Evolutionary conservation across 2,888 invertebrate genomes (phyloP), one percentile per base, ranked within the genome.

Genomic region (Ornithoptera priamus): DNA sequence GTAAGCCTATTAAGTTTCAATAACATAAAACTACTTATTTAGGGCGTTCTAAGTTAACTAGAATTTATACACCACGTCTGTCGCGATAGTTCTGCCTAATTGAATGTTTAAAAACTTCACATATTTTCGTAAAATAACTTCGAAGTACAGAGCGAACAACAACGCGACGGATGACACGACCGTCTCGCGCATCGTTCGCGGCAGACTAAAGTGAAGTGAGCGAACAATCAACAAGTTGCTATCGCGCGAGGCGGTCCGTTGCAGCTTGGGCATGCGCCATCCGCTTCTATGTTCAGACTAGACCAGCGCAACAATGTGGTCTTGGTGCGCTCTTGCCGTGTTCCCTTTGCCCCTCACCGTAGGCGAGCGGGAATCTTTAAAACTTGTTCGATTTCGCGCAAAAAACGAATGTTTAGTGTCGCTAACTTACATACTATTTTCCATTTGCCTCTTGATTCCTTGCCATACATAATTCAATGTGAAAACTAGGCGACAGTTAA

Each of bases 171-270:
- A 76, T 74, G 76, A 89, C 87, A 83, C 89, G 80, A 85, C 90
- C 89, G 78, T 84, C 82, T 88, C 76, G 81, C 90, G 89, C 90
- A 91, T 89, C 89, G 89, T 86, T 88, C 88, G 90, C 80, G 80
- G 77, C 76, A 77, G 83, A 90, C 90, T 90, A 84, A 75, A 81
- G 78, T 89, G 92, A 91, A 92, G 91, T 90, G 88, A 88, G 90
- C 81, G 88, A 88, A 88, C 87, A 88, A 88, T 91, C 92, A 91
- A 92, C 91, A 91, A 91, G 91, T 91, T 87, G 90, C 86, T 86
- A 81, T 81, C 80, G 83, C 80, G 85, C 83, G 83, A 84, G 84
- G 84, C 86, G 84, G 85, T 83, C 87, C 85, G 84, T 85, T 85
- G 84, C 77, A 78, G 77, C 79, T 79, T 78, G 89, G 87, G 89